Evolutionary conservation across 2,888 invertebrate species (phyloP).

Genomic region (Eledona agricola): DNA sequence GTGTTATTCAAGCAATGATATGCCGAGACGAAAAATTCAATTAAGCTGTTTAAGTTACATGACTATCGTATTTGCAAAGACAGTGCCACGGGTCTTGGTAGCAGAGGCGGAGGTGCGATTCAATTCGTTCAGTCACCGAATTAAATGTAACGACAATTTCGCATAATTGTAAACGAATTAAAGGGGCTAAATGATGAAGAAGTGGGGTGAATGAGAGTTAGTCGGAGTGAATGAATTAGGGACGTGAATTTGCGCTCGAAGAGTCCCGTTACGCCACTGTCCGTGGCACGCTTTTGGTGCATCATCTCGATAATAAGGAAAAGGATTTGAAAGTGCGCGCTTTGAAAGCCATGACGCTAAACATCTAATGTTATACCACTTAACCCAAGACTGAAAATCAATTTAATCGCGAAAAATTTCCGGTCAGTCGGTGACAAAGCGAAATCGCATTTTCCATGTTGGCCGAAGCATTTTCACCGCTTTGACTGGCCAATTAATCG

Average conservation of each 20-base stretch:
- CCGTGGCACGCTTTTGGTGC: slow-evolving; percentile 4
- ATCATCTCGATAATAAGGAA: slow-evolving; percentile 4
- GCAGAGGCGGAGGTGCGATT: slow-evolving; percentile 4
- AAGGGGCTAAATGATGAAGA: too few species aligned
- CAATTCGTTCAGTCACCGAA: too few species aligned
- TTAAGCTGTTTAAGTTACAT: slow-evolving; percentile 34
- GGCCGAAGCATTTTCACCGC: slow-evolving; percentile 16
- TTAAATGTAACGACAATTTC: too few species aligned
- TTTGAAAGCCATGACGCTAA: slow-evolving; percentile 5
- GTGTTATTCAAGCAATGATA: slow-evolving; percentile 18
- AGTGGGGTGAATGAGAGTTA: too few species aligned
- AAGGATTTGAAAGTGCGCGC: slow-evolving; percentile 10
- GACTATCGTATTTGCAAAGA: slow-evolving; percentile 25
- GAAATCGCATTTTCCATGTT: slow-evolving; percentile 16
- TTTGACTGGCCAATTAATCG: slow-evolving; percentile 13
- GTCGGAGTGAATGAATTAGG: too few species aligned
- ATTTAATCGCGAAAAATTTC: slow-evolving; percentile 12
- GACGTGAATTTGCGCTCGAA: neutral
- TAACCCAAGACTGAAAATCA: slow-evolving; percentile 12
- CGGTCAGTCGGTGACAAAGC: slow-evolving; percentile 5
- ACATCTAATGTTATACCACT: slow-evolving; percentile 9
- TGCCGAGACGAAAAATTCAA: slow-evolving; percentile 30
- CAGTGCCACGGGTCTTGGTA: slow-evolving; percentile 6
- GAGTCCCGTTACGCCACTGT: slow-evolving; percentile 3
- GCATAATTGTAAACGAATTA: too few species aligned